These are phyloP conservation scores for Willisornis vidua DNA, from an alignment of 2,113 vertebrate species.

Conservation along the genomic window DNA sequence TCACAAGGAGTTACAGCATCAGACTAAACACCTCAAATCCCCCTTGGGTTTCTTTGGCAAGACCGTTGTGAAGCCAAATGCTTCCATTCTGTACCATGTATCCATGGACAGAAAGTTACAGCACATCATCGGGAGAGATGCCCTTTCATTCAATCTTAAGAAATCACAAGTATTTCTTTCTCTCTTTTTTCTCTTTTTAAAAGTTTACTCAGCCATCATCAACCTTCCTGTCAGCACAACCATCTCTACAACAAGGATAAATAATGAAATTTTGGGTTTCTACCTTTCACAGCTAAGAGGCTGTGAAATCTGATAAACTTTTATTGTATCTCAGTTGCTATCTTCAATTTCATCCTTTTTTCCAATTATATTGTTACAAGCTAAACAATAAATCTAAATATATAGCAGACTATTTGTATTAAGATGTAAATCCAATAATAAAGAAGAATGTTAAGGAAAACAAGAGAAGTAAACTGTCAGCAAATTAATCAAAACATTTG, in stretches of 20 bases:
- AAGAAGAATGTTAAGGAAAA: constrained; percentile 50
- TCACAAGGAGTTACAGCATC: not conserved
- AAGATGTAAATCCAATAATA: constrained; percentile 34
- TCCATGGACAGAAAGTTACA: not conserved
- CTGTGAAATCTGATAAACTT: not conserved
- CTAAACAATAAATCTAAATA: constrained; percentile 1
- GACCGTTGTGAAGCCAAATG: not conserved
- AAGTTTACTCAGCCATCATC: not conserved
- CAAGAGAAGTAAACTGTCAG: constrained; percentile 29
- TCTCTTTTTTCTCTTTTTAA: fast-evolving
- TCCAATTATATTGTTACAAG: not conserved
- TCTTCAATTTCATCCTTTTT: constrained; percentile 4
- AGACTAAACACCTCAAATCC: not conserved
- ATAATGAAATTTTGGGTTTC: not conserved
- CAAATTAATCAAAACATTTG: constrained; percentile 56
- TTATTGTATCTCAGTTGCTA: not conserved
- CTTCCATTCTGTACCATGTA: not conserved
- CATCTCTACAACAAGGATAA: not conserved
- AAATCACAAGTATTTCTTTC: not conserved
- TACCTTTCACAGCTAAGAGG: not conserved
- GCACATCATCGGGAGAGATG: not conserved
- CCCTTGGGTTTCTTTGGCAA: not conserved
- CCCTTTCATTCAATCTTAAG: not conserved
- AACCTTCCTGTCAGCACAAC: not conserved
- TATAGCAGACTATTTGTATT: constrained; percentile 1